Conservation (phyloP, 2,888 invertebrate genomes). For the Sinodicranocentrus sp. region DNA sequence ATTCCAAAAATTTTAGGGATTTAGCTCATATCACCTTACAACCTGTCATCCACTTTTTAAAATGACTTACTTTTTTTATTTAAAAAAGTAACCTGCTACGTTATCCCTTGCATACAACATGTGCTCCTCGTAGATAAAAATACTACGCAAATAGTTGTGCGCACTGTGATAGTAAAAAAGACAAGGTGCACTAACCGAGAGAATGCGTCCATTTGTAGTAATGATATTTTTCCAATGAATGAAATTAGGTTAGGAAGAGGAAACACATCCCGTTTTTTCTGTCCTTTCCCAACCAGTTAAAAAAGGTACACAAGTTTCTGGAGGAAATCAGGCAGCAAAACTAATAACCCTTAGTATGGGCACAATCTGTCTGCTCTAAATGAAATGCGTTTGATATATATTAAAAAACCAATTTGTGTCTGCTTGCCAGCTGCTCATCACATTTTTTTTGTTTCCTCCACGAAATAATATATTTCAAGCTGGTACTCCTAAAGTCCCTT, state of each 20-base stretch:
- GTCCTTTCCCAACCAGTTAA: background rate
- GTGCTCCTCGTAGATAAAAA: too few species aligned
- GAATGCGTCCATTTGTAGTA: too few species aligned
- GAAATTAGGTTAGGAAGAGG: conserved; percentile 17
- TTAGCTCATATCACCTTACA: too few species aligned
- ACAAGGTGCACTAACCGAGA: too few species aligned
- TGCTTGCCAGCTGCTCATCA: conserved; percentile 10
- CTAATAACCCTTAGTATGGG: background rate
- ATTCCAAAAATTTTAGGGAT: too few species aligned
- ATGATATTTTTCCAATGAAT: too few species aligned
- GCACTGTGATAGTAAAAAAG: too few species aligned
- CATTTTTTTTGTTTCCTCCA: background rate
- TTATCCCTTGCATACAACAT: too few species aligned
- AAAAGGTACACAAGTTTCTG: conserved; percentile 1
- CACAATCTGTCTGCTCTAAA: background rate
- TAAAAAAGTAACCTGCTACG: too few species aligned
- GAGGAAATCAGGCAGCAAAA: background rate
- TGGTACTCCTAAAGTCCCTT: background rate
- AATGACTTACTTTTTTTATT: too few species aligned
- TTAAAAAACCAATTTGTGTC: background rate
- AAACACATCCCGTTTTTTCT: conserved; percentile 16
- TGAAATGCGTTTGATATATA: background rate
- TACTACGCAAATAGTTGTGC: too few species aligned
- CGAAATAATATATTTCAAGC: background rate
- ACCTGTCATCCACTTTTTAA: too few species aligned